These are phyloP conservation scores for Periparus ater DNA, from an alignment of 2,797 vertebrate species.

Conservation along the genomic window DNA sequence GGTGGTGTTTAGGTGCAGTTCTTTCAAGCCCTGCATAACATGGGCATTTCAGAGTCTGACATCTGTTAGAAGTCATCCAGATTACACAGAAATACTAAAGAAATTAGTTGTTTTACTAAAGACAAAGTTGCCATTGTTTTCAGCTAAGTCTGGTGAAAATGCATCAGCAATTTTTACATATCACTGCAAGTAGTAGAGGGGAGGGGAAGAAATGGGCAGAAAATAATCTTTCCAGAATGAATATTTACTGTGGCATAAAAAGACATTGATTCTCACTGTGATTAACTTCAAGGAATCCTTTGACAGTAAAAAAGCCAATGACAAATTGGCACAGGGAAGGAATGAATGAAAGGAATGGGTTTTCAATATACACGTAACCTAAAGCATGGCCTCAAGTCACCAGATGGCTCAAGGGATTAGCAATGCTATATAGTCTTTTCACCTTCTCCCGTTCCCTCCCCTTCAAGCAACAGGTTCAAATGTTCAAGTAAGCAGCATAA, in stretches of 20 bases:
- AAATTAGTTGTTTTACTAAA: background rate
- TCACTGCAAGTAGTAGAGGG: background rate
- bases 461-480: conserved; percentile 52
- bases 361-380: conserved; percentile 40
- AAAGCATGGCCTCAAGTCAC: conserved; percentile 41
- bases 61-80: background rate
- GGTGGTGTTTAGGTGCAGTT: background rate
- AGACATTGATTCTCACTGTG: background rate
- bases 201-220: background rate
- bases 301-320: conserved; percentile 19
- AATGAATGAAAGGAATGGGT: conserved; percentile 53
- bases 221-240: background rate
- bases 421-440: conserved; percentile 37
- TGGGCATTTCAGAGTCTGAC: background rate
- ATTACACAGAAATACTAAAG: background rate
- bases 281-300: conserved; percentile 28
- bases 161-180: background rate
- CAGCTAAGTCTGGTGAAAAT: background rate
- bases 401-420: conserved; percentile 68
- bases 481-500: conserved; percentile 15
- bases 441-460: conserved; percentile 29
- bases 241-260: conserved; percentile 14
- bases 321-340: conserved; percentile 28
- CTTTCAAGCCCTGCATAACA: background rate
- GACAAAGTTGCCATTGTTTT: background rate